Evolutionary conservation across 2,113 vertebrate genomes (phyloP).

Genomic region (Xiphias gladius): DNA sequence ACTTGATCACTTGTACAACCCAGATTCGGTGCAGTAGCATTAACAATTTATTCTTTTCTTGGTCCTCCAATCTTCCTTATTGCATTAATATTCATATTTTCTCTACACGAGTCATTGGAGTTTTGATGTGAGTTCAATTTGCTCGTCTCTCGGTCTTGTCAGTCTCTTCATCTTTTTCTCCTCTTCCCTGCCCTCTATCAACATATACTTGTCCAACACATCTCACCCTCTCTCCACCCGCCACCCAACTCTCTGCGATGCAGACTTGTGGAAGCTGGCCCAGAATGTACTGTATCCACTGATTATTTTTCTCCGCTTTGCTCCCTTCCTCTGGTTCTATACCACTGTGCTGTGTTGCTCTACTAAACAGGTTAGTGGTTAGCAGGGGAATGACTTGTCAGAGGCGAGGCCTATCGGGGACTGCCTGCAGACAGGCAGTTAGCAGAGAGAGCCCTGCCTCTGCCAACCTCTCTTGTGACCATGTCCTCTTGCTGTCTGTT

Average conservation of each 20-base stretch:
- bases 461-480: conserved; percentile 36
- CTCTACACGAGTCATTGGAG: neutral
- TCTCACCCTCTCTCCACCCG: conserved; percentile 26
- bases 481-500: conserved; percentile 26
- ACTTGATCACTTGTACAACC: neutral
- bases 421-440: conserved; percentile 33
- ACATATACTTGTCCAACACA: conserved; percentile 32
- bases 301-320: neutral
- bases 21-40: neutral
- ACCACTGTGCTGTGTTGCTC: conserved; percentile 45
- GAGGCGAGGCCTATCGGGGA: conserved; percentile 36
- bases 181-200: conserved; percentile 22
- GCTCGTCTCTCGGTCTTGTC: neutral
- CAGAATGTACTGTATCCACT: conserved; percentile 61
- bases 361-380: conserved; percentile 51
- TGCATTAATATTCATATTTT: conserved; percentile 8
- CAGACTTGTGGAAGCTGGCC: conserved; percentile 71
- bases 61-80: neutral
- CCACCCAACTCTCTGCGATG: conserved; percentile 32
- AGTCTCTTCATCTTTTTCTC: conserved; percentile 12
- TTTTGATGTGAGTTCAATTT: neutral
- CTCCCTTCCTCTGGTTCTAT: conserved; percentile 19
- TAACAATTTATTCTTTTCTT: neutral
- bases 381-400: conserved; percentile 25
- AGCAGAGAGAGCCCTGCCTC: neutral